phyloP scores from a whole-genome alignment of 1,140 invertebrate genomes.

The Zaprionus capensis region DNA sequence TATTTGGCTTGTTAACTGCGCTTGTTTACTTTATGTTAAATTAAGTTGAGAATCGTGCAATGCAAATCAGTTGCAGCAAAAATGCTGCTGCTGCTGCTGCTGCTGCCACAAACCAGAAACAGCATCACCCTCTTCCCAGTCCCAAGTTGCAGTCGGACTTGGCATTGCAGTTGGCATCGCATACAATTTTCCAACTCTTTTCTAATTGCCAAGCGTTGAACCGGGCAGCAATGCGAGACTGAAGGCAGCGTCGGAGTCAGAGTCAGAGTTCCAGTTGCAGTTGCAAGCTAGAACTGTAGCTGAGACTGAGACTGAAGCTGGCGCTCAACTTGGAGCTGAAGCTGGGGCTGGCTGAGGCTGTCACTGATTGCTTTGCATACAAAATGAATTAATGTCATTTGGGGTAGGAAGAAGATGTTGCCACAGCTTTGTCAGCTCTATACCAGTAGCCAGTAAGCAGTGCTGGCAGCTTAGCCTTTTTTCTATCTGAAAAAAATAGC shows the following conservation, averaged over 20 bases:
- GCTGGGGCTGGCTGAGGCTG: conserved; percentile 47
- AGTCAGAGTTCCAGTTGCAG: conserved; percentile 24
- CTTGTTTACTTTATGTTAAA: conserved; percentile 84
- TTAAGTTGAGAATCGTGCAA: conserved; percentile 84
- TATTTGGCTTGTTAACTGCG: conserved; percentile 83
- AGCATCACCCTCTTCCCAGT: conserved; percentile 28
- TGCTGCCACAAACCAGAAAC: conserved; percentile 31
- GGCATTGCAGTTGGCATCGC: conserved; percentile 17
- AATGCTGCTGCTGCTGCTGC: conserved; percentile 39
- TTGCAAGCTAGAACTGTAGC: conserved; percentile 16
- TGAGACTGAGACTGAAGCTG: conserved; percentile 14
- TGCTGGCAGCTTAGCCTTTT: conserved; percentile 17
- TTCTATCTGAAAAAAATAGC: too few relatives aligned
- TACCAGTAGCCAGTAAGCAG: conserved; percentile 44
- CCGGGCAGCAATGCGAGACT: conserved; percentile 1
- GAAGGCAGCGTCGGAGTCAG: conserved; percentile 12
- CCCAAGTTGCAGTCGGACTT: conserved; percentile 5
- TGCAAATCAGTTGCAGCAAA: conserved; percentile 77
- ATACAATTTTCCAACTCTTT: conserved; percentile 83
- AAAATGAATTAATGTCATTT: conserved; percentile 83
- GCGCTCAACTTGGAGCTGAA: conserved; percentile 14
- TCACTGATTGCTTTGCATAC: conserved; percentile 81
- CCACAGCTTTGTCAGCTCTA: conserved; percentile 45
- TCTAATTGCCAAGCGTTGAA: conserved; percentile 73
- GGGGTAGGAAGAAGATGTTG: conserved; percentile 77